phyloP scores from a whole-genome alignment of 1,140 invertebrate species.

The Drosophila arawakana region DNA sequence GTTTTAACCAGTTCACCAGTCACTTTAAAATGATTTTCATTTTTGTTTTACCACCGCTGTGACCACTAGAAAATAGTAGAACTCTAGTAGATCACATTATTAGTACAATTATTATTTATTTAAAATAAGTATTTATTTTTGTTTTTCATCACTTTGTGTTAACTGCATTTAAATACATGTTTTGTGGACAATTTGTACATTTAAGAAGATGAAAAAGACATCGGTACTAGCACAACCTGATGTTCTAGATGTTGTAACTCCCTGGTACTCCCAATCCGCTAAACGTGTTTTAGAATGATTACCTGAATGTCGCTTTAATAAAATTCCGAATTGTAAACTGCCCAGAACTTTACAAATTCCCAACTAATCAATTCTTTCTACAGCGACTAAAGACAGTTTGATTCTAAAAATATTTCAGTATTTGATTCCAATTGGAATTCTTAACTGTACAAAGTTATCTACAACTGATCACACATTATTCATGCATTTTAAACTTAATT shows the following conservation, averaged over 20 bases:
- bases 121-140: not conserved
- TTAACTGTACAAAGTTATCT: conserved; percentile 24
- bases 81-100: conserved; percentile 65
- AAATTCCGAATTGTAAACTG: conserved; percentile 24
- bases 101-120: conserved; percentile 11
- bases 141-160: conserved; percentile 12
- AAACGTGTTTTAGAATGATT: conserved; percentile 16
- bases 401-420: not conserved
- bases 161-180: conserved; percentile 36
- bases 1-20: conserved; percentile 47
- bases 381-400: conserved; percentile 6
- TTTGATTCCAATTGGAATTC: conserved; percentile 3
- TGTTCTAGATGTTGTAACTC: conserved; percentile 43
- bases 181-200: conserved; percentile 58
- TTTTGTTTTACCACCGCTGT: conserved; percentile 37
- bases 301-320: conserved; percentile 15
- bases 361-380: conserved; percentile 31
- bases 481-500: not conserved
- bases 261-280: conserved; percentile 25
- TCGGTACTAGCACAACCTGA: conserved; percentile 25
- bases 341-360: not conserved
- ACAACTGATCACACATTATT: conserved; percentile 58
- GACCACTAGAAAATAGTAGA: conserved; percentile 56
- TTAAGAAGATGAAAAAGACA: conserved; percentile 1
- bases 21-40: conserved; percentile 29